phyloP scores from a whole-genome alignment of 2,888 invertebrate species.

The Cetonia aurata region DNA sequence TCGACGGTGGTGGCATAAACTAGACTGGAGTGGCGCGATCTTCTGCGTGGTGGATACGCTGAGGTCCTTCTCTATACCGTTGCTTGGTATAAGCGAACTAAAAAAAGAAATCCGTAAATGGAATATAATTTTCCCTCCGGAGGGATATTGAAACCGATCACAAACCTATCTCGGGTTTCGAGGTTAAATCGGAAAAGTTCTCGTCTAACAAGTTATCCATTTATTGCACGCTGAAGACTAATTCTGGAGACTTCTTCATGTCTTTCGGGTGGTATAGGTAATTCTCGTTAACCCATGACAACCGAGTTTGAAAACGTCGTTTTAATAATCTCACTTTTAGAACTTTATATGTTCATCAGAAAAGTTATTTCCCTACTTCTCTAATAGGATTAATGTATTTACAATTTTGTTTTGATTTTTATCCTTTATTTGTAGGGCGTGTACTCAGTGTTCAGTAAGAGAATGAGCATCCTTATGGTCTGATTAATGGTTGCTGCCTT shows the following conservation, averaged over 20 bases:
- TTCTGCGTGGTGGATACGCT: background rate
- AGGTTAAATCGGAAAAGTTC: slow-evolving; percentile 40
- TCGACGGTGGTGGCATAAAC: slow-evolving; percentile 25
- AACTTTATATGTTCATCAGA: no score
- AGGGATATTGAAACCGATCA: slow-evolving; percentile 32
- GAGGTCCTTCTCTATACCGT: background rate
- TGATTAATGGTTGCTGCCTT: no score
- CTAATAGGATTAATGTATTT: no score
- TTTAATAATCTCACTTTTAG: no score
- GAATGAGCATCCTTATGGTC: no score
- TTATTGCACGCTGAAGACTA: slow-evolving; percentile 24
- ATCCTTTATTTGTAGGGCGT: no score
- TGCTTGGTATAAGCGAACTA: background rate
- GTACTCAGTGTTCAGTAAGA: no score
- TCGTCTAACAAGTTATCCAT: slow-evolving; percentile 34
- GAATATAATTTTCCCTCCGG: slow-evolving; percentile 37
- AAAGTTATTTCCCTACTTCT: no score
- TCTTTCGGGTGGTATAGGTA: background rate
- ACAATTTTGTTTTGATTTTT: no score
- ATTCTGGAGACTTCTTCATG: slow-evolving; percentile 7
- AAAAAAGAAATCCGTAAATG: slow-evolving; percentile 32
- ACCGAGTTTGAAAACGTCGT: background rate
- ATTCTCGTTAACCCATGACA: background rate
- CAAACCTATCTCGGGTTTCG: slow-evolving; percentile 19
- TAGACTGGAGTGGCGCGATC: slow-evolving; percentile 6